Evolutionary conservation across 2,888 invertebrate genomes (phyloP).

Genomic region (Philaethria dido): DNA sequence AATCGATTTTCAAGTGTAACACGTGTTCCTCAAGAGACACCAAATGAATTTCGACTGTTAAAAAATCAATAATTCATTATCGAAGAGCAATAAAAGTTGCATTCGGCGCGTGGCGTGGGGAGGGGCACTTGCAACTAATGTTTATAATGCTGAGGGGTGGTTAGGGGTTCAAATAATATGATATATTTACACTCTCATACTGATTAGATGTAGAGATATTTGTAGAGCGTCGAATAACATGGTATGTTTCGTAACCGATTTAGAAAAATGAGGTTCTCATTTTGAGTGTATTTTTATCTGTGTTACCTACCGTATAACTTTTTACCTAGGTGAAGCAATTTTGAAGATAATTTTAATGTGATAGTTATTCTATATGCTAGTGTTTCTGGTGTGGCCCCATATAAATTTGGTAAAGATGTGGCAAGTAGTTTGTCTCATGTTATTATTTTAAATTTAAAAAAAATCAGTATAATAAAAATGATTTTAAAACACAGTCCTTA

Average conservation of each 20-base stretch:
- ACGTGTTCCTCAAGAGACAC: neutral
- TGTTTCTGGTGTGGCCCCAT: too few relatives aligned
- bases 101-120: constrained; percentile 50
- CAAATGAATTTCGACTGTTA: neutral
- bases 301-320: too few relatives aligned
- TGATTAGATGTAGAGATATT: constrained; percentile 14
- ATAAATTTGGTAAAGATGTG: too few relatives aligned
- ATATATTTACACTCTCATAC: constrained; percentile 37
- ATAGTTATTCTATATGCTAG: too few relatives aligned
- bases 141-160: constrained; percentile 31
- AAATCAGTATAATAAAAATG: too few relatives aligned
- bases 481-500: too few relatives aligned
- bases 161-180: constrained; percentile 31
- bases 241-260: neutral
- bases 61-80: constrained; percentile 48
- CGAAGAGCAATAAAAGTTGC: constrained; percentile 45
- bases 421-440: too few relatives aligned
- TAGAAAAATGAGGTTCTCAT: too few relatives aligned
- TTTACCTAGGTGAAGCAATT: too few relatives aligned
- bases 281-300: too few relatives aligned
- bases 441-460: too few relatives aligned
- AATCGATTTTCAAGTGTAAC: neutral
- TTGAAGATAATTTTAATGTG: too few relatives aligned
- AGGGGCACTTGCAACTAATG: constrained; percentile 46
- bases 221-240: neutral